Conservation (phyloP, 2,888 invertebrate genomes). For the Ormyrus rosae region DNA sequence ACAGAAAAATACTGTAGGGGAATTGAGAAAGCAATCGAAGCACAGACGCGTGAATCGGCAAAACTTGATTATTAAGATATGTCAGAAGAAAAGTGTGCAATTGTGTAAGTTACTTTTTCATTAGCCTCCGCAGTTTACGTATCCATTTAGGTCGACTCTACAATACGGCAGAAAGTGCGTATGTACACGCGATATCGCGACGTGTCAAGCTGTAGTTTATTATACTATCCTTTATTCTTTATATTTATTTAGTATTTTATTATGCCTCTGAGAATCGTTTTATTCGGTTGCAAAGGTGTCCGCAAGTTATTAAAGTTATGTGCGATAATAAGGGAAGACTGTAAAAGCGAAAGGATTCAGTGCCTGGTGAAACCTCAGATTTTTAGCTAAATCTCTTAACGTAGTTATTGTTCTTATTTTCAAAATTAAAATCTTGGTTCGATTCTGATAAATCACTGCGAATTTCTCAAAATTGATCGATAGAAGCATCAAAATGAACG, state of each 20-base stretch:
- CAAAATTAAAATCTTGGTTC: too few relatives aligned
- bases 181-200: slow-evolving; percentile 30
- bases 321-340: slow-evolving; percentile 51
- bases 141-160: slow-evolving; percentile 8
- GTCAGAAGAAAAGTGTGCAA: slow-evolving; percentile 36
- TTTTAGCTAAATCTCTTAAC: slow-evolving; percentile 31
- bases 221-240: not conserved
- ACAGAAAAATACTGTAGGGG: not conserved
- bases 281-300: slow-evolving; percentile 18
- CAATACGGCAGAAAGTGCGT: slow-evolving; percentile 17
- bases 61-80: not conserved
- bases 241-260: slow-evolving; percentile 4
- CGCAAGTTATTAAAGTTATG: slow-evolving; percentile 13
- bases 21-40: not conserved
- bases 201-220: slow-evolving; percentile 29
- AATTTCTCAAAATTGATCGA: too few relatives aligned
- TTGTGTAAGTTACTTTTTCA: not conserved
- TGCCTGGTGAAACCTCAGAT: slow-evolving; percentile 40
- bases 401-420: not conserved
- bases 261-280: slow-evolving; percentile 43
- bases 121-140: not conserved
- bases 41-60: not conserved
- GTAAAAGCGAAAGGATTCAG: slow-evolving; percentile 58
- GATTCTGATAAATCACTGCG: too few relatives aligned
- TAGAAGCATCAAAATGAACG: not conserved